Evolutionary conservation across 2,113 vertebrate species (phyloP).

Genomic region (Sturnira hondurensis): DNA sequence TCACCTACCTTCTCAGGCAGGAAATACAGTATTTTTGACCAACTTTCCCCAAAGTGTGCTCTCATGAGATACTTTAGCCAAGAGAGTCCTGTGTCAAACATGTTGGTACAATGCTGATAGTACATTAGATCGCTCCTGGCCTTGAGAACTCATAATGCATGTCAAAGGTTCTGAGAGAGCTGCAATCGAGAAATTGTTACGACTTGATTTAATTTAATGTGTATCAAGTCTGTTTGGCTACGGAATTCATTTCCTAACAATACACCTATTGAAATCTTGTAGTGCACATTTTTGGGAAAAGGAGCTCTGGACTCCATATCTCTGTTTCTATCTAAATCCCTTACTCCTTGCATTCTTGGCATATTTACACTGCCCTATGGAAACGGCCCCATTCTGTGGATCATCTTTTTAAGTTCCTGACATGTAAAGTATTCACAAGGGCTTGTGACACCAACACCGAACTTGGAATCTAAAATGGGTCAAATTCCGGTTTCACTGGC

Average conservation of each 20-base stretch:
- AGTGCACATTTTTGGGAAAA: neutral
- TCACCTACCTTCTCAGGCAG: neutral
- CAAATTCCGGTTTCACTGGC: neutral
- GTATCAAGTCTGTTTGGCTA: neutral
- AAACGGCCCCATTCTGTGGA: neutral
- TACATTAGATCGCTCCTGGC: neutral
- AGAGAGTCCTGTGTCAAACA: neutral
- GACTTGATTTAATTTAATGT: neutral
- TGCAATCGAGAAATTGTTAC: neutral
- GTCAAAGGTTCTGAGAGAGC: neutral
- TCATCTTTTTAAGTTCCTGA: neutral
- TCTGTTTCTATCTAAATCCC: neutral
- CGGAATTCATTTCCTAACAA: neutral
- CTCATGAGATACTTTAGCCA: neutral
- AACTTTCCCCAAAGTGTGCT: neutral
- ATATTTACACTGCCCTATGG: neutral
- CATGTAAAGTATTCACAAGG: neutral
- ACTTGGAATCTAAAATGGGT: neutral
- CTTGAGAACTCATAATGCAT: neutral
- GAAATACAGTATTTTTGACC: neutral
- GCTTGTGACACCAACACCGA: neutral
- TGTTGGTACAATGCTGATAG: neutral
- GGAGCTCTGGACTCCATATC: neutral
- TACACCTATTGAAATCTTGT: neutral
- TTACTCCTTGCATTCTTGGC: neutral